A percentile compares a stretch with the other conserved stretches of the same genome.
Conservation (phyloP, 2,113 vertebrate genomes). For the Rhinogobius similis region DNA sequence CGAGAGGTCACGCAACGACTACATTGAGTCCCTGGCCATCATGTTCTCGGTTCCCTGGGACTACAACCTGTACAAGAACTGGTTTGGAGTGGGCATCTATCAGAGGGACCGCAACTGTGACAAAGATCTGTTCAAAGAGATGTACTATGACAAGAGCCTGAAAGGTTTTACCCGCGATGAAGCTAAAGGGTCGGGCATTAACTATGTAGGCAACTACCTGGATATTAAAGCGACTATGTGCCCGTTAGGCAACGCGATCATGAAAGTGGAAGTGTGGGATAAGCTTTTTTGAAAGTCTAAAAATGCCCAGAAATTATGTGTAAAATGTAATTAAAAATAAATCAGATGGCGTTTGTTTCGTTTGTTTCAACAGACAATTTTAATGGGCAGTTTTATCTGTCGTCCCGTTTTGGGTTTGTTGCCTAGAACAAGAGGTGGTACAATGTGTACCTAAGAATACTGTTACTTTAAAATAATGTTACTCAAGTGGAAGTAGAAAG, state of each 20-base stretch:
- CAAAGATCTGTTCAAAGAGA: constrained; percentile 67
- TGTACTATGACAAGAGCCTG: constrained; percentile 74
- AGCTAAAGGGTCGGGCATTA: constrained; percentile 69
- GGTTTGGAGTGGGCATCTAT: constrained; percentile 73
- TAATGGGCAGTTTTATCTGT: no score
- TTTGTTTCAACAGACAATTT: background rate
- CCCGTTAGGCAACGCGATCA: constrained; percentile 62
- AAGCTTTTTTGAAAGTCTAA: constrained; percentile 49
- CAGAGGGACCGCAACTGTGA: constrained; percentile 60
- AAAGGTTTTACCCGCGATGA: constrained; percentile 64
- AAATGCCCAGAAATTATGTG: background rate
- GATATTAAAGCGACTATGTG: constrained; percentile 73
- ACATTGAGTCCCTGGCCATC: constrained; percentile 65
- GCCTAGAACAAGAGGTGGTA: background rate
- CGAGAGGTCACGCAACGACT: constrained; percentile 51
- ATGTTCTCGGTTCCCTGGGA: constrained; percentile 79
- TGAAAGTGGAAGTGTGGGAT: constrained; percentile 78
- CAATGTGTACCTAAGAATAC: no score
- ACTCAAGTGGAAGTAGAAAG: no score
- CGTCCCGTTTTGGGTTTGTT: background rate
- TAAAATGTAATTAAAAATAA: background rate
- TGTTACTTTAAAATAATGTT: no score
- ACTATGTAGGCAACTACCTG: constrained; percentile 54
- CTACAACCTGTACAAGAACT: constrained; percentile 77
- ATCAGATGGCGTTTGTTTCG: background rate